Base-by-base conservation (phyloP, 37 sponge, comb jelly and placozoan genomes). In the Cliona cf. orientalis region DNA sequence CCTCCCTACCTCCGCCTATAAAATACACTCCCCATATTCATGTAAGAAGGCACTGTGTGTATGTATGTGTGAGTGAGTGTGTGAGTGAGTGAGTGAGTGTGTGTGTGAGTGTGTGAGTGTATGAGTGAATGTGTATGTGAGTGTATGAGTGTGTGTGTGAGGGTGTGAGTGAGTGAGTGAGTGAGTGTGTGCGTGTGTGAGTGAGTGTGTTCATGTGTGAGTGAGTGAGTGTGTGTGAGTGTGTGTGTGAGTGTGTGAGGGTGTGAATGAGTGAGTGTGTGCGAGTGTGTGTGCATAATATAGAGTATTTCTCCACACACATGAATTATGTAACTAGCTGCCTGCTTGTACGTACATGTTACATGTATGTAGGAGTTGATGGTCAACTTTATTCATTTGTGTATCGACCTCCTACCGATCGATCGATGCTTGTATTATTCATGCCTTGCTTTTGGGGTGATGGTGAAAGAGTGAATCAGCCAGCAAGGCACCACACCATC, bases 81-180 rank as follows among this genome's bases (percentile, higher is more conserved):
- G 39, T 55, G 58, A 2, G 39, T 57, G 76, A 37, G 61, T 59
- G 76, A 37, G 76, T 75, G 76, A 2, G 76, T 75, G 83, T 82
- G 83, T 72, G 83, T 82, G 83, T 82, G 74, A 61, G 82, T 81
- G 82, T 81, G 82, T 71, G 82, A 72, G 72, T 70, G 72, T 71
- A 72, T 81, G 72, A 72, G 82, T 71, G 82, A 72, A 72, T 66
- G 78, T 57, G 78, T 75, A 64, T 76, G 70, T 74, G 76, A 40
- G 59, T 71, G 82, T 49, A 34, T 60, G 65, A 39, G 74, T 42
- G 43, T 64, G 74, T 38, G 66, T 76, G 79, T 77, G 71, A 39
- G 62, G 58, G 63, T 62, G 72, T 31, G 72, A 33, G 61, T 69
- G 72, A 11, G 71, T 31, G 61, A 39, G 82, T 56, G 72, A 9